Conservation (phyloP, 2,113 vertebrate species). For the western clawed frog (Xenopus tropicalis) region UCB_Xtro_10.0 CM004448.2:41949001-41949500, state of each 20-base stretch:
- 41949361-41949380: neutral
- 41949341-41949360: neutral
- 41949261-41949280: neutral
- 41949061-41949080: too few species aligned
- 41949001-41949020: too few species aligned
- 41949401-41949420: neutral
- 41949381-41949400: neutral
- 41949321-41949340: constrained; percentile 1
- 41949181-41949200: neutral
- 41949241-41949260: neutral
- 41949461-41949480: too few species aligned
- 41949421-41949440: too few species aligned
- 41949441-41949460: too few species aligned
- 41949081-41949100: too few species aligned
- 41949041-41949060: too few species aligned
- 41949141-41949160: neutral
- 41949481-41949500: too few species aligned
- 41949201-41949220: neutral
- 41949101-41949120: neutral
- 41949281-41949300: neutral
- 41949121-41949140: neutral
- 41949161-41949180: neutral
- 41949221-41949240: neutral
- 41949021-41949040: too few species aligned
- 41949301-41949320: neutral